phyloP scores from a whole-genome alignment of 2,113 vertebrate species.

The Danio rerio region GRCz12tu NC_133193.1:18115501-18116000 shows the following conservation, averaged over 20 bases:
- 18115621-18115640: conserved; percentile 58
- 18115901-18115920: too few relatives aligned
- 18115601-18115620: conserved; percentile 74
- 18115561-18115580: conserved; percentile 16
- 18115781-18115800: conserved; percentile 65
- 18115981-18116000: too few relatives aligned
- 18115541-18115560: too few relatives aligned
- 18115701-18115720: conserved; percentile 61
- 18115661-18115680: conserved; percentile 69
- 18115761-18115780: conserved; percentile 64
- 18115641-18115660: conserved; percentile 70
- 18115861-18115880: too few relatives aligned
- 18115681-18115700: conserved; percentile 68
- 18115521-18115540: too few relatives aligned
- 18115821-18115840: conserved; percentile 4
- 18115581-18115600: conserved; percentile 73
- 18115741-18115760: conserved; percentile 61
- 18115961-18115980: too few relatives aligned
- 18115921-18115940: too few relatives aligned
- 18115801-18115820: too few relatives aligned
- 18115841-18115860: not conserved
- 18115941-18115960: too few relatives aligned
- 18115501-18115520: too few relatives aligned
- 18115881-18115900: too few relatives aligned
- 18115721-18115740: conserved; percentile 68